Evolutionary conservation across 1,140 invertebrate species (phyloP).

Genomic region (Stenopsyche tienmushanensis): DNA sequence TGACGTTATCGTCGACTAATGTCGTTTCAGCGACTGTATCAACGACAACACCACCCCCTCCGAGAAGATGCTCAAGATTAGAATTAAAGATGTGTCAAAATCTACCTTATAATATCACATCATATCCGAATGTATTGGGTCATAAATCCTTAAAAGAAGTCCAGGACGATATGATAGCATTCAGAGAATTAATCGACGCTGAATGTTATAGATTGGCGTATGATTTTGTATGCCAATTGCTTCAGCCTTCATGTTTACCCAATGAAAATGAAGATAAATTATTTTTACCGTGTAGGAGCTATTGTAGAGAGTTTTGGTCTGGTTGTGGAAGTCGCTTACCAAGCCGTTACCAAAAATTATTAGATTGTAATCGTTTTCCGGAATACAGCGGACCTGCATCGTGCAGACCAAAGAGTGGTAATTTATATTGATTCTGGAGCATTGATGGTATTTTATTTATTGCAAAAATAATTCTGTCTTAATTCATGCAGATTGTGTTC

Average conservation of each 20-base stretch:
- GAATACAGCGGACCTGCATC: slow-evolving; percentile 71
- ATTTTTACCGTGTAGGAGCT: slow-evolving; percentile 75
- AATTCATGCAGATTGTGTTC: slow-evolving; percentile 62
- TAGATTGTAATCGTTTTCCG: slow-evolving; percentile 80
- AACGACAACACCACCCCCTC: slow-evolving; percentile 55
- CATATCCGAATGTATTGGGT: slow-evolving; percentile 79
- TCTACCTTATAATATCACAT: slow-evolving; percentile 75
- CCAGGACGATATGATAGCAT: slow-evolving; percentile 75
- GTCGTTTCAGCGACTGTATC: slow-evolving; percentile 46
- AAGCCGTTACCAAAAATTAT: slow-evolving; percentile 64
- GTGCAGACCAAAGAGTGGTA: slow-evolving; percentile 76
- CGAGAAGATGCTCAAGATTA: slow-evolving; percentile 67
- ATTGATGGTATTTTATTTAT: not conserved
- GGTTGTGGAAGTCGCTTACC: slow-evolving; percentile 77
- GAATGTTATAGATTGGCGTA: slow-evolving; percentile 83
- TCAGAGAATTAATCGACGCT: slow-evolving; percentile 82
- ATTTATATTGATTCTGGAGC: slow-evolving; percentile 17
- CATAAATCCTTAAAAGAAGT: slow-evolving; percentile 67
- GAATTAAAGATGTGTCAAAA: slow-evolving; percentile 71
- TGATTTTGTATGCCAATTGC: slow-evolving; percentile 81
- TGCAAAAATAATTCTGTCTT: slow-evolving; percentile 57
- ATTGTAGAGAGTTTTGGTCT: slow-evolving; percentile 81
- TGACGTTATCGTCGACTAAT: slow-evolving; percentile 53
- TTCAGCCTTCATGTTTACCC: slow-evolving; percentile 74
- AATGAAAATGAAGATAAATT: slow-evolving; percentile 57